Evolutionary conservation across 2,797 vertebrate genomes (phyloP).

Genomic region (Tadarida brasiliensis): DNA sequence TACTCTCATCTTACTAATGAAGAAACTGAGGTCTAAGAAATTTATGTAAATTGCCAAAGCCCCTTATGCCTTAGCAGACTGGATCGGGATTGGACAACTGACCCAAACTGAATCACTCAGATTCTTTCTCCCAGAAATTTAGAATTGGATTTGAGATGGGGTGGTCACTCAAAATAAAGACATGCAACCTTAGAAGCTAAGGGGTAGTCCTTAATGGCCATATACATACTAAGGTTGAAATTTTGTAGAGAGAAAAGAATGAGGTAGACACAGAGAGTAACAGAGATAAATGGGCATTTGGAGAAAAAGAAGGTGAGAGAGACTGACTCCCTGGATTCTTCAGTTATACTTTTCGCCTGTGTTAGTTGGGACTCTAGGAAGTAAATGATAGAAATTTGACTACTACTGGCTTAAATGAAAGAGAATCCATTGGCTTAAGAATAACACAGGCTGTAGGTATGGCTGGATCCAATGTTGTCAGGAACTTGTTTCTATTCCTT

Average conservation of each 20-base stretch:
- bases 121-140: background rate
- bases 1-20: background rate
- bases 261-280: background rate
- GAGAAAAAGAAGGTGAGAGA: background rate
- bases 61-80: background rate
- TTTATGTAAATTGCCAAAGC: background rate
- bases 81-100: background rate
- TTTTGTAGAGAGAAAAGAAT: background rate
- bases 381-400: background rate
- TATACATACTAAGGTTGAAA: background rate
- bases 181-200: background rate
- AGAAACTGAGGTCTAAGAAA: slow-evolving; percentile 5
- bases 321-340: background rate
- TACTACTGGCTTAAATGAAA: background rate
- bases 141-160: background rate
- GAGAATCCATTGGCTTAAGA: background rate
- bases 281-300: background rate
- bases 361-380: background rate
- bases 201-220: background rate
- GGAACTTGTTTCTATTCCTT: background rate
- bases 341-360: background rate
- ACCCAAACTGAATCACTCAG: background rate
- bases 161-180: background rate
- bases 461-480: background rate
- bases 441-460: background rate